These are phyloP conservation scores for Hirundo rustica DNA, from an alignment of 2,797 vertebrate species.

Conservation along the genomic window DNA sequence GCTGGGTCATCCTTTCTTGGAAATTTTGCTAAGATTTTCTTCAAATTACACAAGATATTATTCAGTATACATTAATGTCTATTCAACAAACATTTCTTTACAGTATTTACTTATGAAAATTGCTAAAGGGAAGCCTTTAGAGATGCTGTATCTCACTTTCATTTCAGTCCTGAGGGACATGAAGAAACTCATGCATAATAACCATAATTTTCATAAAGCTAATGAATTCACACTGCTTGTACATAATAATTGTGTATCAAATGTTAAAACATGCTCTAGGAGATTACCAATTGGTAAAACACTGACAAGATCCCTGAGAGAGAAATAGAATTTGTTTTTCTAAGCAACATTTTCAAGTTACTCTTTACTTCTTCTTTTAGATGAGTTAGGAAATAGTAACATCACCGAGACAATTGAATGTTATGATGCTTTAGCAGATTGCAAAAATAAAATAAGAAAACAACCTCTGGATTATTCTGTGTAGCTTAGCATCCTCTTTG, in stretches of 20 bases:
- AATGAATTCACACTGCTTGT: conserved; percentile 51
- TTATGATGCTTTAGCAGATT: conserved; percentile 42
- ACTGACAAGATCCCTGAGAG: conserved; percentile 12
- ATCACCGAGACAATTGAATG: background rate
- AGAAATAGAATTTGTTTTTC: conserved; percentile 60
- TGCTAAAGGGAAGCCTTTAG: conserved; percentile 33
- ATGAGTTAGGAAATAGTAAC: conserved; percentile 10
- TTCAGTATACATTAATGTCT: conserved; percentile 3
- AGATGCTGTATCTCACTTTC: conserved; percentile 36
- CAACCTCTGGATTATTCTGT: conserved; percentile 40
- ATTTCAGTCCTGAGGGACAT: conserved; percentile 13
- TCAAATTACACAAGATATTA: conserved; percentile 15
- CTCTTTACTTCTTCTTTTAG: conserved; percentile 7
- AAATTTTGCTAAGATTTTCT: background rate
- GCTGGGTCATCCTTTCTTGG: background rate
- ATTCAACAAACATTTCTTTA: conserved; percentile 60
- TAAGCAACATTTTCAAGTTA: conserved; percentile 56
- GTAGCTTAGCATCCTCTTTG: conserved; percentile 1
- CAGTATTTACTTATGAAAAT: conserved; percentile 51
- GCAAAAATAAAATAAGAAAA: conserved; percentile 36
- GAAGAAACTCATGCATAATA: conserved; percentile 33
- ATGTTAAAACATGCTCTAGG: conserved; percentile 37
- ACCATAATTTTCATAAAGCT: conserved; percentile 50
- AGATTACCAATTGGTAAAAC: conserved; percentile 57
- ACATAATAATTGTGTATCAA: conserved; percentile 57